Base-by-base conservation (phyloP, 2,797 vertebrate genomes). In the Leucoraja ocellata region DNA sequence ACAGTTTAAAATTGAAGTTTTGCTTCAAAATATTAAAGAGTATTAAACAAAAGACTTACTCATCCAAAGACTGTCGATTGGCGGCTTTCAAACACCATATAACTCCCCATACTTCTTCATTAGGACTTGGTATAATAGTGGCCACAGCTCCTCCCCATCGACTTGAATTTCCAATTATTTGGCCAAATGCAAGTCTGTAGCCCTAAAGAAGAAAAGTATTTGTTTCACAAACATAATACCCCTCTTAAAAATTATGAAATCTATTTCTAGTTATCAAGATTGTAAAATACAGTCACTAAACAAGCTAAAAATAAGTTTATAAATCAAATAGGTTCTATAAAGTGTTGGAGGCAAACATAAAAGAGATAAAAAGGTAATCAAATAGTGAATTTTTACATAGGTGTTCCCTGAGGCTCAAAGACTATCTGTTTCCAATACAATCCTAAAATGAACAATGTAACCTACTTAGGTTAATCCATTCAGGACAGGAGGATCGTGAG, bases 81-180 rank as follows among this genome's bases (percentile, higher is more conserved):
- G 96, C 95, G 94, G 96, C 32, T 94, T 96, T 96, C 96, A 98
- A 96, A 95, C 95, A 98, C 98, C 98, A 99, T 63, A 98, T 96
- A 90, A 98, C 95, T 77, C 98, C 98, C 98, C 98, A 99, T 8
- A 99, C 98, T 96, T 98, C 97, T 0, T 98, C 97, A 84, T 97
- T 97, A 0, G 96, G 96, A 94, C 97, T 98, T 94, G 96, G 95
- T 94, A 97, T 96, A 93, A 99, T 96, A 93, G 98, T 98, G 86
- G 98, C 98, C 94, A 97, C 97, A 81, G 98, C 97, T 94, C 98
- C 98, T 54, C 97, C 97, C 98, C 98, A 99, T n/a, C 96, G 95
- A 86, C 97, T 98, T 96, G 96, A 96, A 94, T 96, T 95, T 95
- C 97, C 98, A 0, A 28, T 14, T 1, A 0, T 2, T n/a, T 28